These are phyloP conservation scores for Rhodophaea formosa DNA, from an alignment of 2,888 invertebrate genomes.

Conservation along the genomic window DNA sequence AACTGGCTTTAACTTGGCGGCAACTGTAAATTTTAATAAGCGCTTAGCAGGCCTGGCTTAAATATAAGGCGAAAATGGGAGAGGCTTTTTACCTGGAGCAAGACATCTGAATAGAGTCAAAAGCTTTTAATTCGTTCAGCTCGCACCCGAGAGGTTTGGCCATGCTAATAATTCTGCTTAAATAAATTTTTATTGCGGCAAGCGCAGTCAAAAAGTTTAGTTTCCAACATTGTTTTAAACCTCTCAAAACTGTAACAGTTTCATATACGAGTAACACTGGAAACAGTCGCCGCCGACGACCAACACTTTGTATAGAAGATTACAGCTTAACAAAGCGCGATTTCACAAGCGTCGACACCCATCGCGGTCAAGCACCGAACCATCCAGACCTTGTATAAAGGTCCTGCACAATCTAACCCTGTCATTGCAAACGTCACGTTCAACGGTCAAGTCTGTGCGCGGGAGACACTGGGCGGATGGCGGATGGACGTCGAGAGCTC, in stretches of 20 bases:
- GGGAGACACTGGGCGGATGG: slow-evolving; percentile 52
- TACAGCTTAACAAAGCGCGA: not conserved
- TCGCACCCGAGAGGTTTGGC: no score
- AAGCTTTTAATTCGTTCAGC: no score
- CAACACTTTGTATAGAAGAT: slow-evolving; percentile 10
- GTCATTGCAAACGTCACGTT: not conserved
- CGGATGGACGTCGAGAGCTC: slow-evolving; percentile 34
- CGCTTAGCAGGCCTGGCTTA: not conserved
- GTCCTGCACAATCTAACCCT: not conserved
- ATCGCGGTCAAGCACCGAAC: not conserved
- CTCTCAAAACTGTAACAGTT: not conserved
- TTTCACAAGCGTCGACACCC: slow-evolving; percentile 2
- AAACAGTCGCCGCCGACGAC: not conserved
- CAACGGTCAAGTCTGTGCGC: slow-evolving; percentile 29
- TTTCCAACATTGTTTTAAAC: no score
- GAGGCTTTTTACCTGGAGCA: no score
- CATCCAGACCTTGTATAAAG: not conserved
- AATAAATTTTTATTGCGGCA: no score
- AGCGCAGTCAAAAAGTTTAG: no score
- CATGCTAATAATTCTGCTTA: no score
- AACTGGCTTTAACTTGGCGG: not conserved
- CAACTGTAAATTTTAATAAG: not conserved
- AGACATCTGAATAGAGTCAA: no score
- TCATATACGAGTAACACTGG: not conserved
- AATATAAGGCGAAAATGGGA: not conserved